A percentile compares a stretch with the other conserved stretches of the same genome.
These are phyloP conservation scores for Euglossa dilemma DNA, from an alignment of 1,140 invertebrate species.

Conservation along the genomic window DNA sequence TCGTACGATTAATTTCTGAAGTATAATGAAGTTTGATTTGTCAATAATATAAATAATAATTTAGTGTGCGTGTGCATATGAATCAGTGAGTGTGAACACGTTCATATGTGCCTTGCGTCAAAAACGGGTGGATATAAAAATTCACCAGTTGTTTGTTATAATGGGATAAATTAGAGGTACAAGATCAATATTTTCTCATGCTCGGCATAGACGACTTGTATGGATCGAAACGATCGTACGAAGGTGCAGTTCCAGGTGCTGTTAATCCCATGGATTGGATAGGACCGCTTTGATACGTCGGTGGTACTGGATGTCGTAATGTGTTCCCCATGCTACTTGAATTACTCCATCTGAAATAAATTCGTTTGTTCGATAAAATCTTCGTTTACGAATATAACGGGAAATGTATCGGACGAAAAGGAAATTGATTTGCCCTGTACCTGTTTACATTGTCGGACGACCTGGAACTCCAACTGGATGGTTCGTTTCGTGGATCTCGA, in stretches of 20 bases:
- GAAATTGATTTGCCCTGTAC: constrained; percentile 38
- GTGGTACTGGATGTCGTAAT: constrained; percentile 78
- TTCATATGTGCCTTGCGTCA: neutral
- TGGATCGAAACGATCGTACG: constrained; percentile 80
- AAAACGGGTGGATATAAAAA: neutral
- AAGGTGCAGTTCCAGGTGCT: constrained; percentile 75
- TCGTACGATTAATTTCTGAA: neutral
- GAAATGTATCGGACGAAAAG: neutral
- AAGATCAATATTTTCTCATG: constrained; percentile 79
- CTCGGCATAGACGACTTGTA: constrained; percentile 79
- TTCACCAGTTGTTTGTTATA: constrained; percentile 2
- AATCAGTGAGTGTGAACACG: neutral
- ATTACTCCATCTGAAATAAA: constrained; percentile 77
- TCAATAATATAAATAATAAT: constrained; percentile 17
- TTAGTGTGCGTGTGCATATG: neutral
- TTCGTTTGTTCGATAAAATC: neutral
- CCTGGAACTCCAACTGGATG: constrained; percentile 78
- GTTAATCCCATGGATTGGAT: constrained; percentile 77
- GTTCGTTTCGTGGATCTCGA: constrained; percentile 77
- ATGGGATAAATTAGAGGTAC: neutral
- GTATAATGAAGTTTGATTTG: constrained; percentile 11
- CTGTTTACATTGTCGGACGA: constrained; percentile 79
- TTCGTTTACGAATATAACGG: neutral
- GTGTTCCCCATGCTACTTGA: constrained; percentile 79
- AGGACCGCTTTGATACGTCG: constrained; percentile 79